Evolutionary conservation across 2,113 vertebrate genomes (phyloP).

Genomic region (Capreolus pygargus): DNA sequence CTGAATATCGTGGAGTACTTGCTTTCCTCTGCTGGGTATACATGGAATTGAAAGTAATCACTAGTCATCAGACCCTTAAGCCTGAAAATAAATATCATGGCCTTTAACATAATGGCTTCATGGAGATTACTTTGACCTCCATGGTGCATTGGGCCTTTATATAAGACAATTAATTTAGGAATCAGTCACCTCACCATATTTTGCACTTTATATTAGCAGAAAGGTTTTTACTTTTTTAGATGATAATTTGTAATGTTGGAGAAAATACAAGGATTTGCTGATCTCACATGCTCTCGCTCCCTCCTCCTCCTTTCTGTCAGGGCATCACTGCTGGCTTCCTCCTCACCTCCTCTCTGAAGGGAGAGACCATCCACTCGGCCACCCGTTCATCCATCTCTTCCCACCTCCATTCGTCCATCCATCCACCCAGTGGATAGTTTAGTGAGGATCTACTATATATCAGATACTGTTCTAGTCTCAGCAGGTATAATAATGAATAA

Average conservation of each 20-base stretch:
- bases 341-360: neutral
- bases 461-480: neutral
- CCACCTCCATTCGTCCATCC: neutral
- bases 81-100: neutral
- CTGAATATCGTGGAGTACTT: neutral
- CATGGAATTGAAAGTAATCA: neutral
- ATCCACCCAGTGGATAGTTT: neutral
- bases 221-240: neutral
- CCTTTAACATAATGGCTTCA: neutral
- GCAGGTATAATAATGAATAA: neutral
- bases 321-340: neutral
- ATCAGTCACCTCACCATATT: neutral
- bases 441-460: neutral
- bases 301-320: neutral
- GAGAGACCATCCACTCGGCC: neutral
- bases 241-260: neutral
- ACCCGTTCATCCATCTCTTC: neutral
- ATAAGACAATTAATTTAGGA: slow-evolving; percentile 5
- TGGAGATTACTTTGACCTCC: neutral
- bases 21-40: neutral
- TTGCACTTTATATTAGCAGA: neutral
- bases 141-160: neutral
- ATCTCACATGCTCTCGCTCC: accelerated
- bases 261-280: neutral
- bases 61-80: neutral